Percentiles rank a stretch among this genome's conserved stretches.
phyloP scores from a whole-genome alignment of 2,888 invertebrate genomes.

The Dione vanillae region DNA sequence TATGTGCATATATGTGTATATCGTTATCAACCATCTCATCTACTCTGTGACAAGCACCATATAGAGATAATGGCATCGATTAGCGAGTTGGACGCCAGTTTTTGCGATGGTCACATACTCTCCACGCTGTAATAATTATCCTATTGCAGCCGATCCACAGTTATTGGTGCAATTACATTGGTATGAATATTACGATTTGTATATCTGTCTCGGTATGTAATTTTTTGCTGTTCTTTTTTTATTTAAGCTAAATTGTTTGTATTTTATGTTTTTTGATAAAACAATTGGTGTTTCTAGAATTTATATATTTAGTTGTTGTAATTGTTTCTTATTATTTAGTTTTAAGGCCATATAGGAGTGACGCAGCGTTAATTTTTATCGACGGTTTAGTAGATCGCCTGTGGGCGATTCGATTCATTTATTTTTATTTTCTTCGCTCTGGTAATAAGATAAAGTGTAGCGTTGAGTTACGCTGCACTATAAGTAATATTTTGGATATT shows the following conservation, averaged over 20 bases:
- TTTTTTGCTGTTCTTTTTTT: not conserved
- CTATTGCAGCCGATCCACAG: slow-evolving; percentile 45
- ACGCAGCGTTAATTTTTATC: too few relatives aligned
- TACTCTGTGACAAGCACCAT: slow-evolving; percentile 49
- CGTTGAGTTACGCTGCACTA: too few relatives aligned
- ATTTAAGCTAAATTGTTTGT: not conserved
- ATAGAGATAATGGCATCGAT: slow-evolving; percentile 53
- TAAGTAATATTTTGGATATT: too few relatives aligned
- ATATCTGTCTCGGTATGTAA: not conserved
- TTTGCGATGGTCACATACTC: slow-evolving; percentile 46
- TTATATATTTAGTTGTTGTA: not conserved
- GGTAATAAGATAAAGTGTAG: too few relatives aligned
- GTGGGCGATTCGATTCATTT: too few relatives aligned
- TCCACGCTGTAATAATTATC: slow-evolving; percentile 42
- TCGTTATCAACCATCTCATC: not conserved
- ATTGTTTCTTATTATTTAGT: too few relatives aligned
- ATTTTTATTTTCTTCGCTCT: too few relatives aligned
- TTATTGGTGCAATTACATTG: slow-evolving; percentile 41
- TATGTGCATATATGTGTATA: not conserved
- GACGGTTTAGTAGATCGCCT: too few relatives aligned
- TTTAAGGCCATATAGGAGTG: too few relatives aligned
- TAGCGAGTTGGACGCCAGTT: slow-evolving; percentile 49
- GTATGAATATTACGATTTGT: slow-evolving; percentile 39
- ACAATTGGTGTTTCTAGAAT: not conserved
- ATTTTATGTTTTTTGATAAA: not conserved